Evolutionary conservation across 2,888 invertebrate genomes (phyloP), one percentile per base, ranked within the genome.

Genomic region (Xestia xanthographa): DNA sequence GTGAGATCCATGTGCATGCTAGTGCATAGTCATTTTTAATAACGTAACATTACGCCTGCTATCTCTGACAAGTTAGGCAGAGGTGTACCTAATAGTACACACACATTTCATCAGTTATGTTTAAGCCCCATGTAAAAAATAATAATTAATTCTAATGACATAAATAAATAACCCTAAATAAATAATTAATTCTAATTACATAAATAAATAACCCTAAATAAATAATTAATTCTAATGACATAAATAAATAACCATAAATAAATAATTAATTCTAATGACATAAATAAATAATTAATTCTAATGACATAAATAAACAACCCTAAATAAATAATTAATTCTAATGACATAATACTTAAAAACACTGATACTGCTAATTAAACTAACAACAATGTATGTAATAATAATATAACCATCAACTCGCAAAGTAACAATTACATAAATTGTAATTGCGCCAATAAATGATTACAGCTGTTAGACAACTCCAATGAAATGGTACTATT

Each of bases 381-480:
- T 45, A 14, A 38, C 20, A 66, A 75, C 22, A 75, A 29, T 77
- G 3, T 63, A 22, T 29, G 53, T 45, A 66, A 56, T 66, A 66
- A 56, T 65, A 29, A 60, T 45, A 60, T 50, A 29, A 58, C 17
- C 3, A 66, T 45, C 45, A 45, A 34, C 17, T 38, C 9, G 17
- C 3, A 34, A 77, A 77, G 29, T n/a, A 38, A 45, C 8, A 29
- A 67, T 76, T 48, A 77, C 67, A 48, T 67, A 48, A 70, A 45
- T 65, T 56, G 50, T 72, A 58, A 76, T 71, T 50, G 34, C 29
- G 6, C 20, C 22, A 56, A 43, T 70, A 56, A 62, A 62, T 67
- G n/a, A 60, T 34, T 34, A n/a, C 43, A 45, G 45, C 11, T 58
- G 4, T 65, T 41, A 65, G n/a, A 56, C 34, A 50, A 60, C 14